These are phyloP conservation scores for Drosophila buzzatii DNA, from an alignment of 2,888 invertebrate genomes.

Conservation along the genomic window DNA sequence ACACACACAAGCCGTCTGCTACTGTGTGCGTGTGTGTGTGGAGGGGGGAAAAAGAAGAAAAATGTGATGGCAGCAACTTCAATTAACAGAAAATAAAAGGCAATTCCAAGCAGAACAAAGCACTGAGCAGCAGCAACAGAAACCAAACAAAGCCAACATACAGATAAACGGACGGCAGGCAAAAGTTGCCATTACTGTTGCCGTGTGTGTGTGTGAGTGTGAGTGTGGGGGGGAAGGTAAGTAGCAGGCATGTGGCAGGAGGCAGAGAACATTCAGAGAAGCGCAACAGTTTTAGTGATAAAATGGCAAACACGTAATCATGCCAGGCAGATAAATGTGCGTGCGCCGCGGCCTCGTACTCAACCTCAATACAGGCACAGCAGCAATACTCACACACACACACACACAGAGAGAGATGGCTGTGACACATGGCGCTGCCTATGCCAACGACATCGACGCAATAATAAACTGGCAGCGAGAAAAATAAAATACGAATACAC, in stretches of 20 bases:
- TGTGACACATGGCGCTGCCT: constrained; percentile 25
- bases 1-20: constrained; percentile 14
- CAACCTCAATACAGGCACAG: constrained; percentile 10
- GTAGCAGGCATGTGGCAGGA: neutral
- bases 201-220: neutral
- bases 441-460: constrained; percentile 33
- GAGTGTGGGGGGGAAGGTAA: neutral
- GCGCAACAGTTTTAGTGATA: constrained; percentile 77
- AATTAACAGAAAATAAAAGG: constrained; percentile 80
- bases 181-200: constrained; percentile 53
- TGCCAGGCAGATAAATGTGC: constrained; percentile 71
- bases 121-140: constrained; percentile 46
- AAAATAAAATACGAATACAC: constrained; percentile 46
- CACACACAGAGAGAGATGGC: neutral
- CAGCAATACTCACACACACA: neutral
- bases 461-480: constrained; percentile 47
- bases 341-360: constrained; percentile 39
- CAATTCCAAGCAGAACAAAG: constrained; percentile 76
- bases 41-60: constrained; percentile 34
- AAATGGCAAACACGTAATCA: constrained; percentile 76
- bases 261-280: constrained; percentile 31
- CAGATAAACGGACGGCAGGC: constrained; percentile 33
- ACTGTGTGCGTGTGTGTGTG: constrained; percentile 14
- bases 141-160: constrained; percentile 54
- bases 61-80: constrained; percentile 78